Conservation (phyloP, 2,888 invertebrate species). For the Drosophila falleni region DNA sequence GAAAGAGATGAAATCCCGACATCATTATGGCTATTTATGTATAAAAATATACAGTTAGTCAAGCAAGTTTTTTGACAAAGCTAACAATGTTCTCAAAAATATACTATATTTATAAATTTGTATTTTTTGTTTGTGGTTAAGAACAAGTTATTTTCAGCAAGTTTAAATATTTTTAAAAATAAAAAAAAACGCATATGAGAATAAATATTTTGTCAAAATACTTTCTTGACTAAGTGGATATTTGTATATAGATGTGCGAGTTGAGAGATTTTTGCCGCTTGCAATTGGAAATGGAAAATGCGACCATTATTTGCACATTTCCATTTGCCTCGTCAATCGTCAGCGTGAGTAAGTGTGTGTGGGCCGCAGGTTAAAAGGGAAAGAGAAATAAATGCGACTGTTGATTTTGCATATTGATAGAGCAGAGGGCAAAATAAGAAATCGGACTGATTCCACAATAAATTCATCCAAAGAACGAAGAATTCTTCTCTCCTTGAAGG, state of each 20-base stretch:
- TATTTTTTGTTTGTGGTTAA: too few species aligned
- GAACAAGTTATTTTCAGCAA: too few species aligned
- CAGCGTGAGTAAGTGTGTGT: constrained; percentile 9
- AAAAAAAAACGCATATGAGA: too few species aligned
- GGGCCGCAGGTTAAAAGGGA: constrained; percentile 46
- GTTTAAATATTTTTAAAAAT: too few species aligned
- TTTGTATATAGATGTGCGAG: constrained; percentile 1
- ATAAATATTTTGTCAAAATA: too few species aligned
- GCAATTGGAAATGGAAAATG: constrained; percentile 38
- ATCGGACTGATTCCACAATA: constrained; percentile 58
- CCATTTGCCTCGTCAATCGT: constrained; percentile 62
- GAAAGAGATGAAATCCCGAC: constrained; percentile 35
- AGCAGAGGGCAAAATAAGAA: background rate
- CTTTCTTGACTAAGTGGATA: too few species aligned
- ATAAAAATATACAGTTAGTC: background rate
- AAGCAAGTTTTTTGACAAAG: too few species aligned
- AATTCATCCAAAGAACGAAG: constrained; percentile 47
- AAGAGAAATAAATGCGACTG: constrained; percentile 59
- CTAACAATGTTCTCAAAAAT: too few species aligned
- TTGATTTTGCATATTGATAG: constrained; percentile 58
- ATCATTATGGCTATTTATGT: constrained; percentile 41
- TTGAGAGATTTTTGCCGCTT: constrained; percentile 22
- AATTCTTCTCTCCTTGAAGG: constrained; percentile 32
- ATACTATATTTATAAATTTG: background rate
- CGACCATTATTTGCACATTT: constrained; percentile 19